Evolutionary conservation across 2,113 vertebrate genomes (phyloP).

Genomic region (Podocnemis expansa): DNA sequence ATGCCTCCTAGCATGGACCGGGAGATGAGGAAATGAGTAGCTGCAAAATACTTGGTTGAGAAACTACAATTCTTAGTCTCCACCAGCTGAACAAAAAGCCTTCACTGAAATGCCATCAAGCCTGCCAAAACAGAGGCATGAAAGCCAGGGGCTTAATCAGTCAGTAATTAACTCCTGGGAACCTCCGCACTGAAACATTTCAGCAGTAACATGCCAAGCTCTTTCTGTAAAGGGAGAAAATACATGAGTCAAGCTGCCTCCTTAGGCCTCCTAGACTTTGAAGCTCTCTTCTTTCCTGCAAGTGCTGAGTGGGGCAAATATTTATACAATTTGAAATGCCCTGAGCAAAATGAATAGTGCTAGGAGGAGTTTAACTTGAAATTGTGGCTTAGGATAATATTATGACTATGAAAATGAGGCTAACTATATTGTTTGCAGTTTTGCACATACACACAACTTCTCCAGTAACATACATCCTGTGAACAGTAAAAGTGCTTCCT

Average conservation of each 20-base stretch:
- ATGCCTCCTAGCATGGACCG: not conserved
- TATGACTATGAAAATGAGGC: not conserved
- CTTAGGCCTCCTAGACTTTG: not conserved
- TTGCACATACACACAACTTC: not conserved
- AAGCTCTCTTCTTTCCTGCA: not conserved
- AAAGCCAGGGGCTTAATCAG: not conserved
- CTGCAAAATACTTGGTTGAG: not conserved
- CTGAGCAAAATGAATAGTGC: fast-evolving
- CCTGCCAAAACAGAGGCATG: not conserved
- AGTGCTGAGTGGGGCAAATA: not conserved
- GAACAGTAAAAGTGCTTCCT: not conserved
- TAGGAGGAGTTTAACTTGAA: not conserved
- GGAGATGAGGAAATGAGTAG: not conserved
- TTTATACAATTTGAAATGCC: not conserved
- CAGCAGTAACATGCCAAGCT: not conserved
- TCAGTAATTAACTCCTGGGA: not conserved
- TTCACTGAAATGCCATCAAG: not conserved
- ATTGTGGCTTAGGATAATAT: not conserved
- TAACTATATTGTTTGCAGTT: not conserved
- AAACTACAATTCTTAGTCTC: not conserved
- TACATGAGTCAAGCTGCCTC: not conserved
- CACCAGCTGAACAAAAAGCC: not conserved
- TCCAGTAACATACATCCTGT: not conserved
- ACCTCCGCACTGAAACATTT: not conserved
- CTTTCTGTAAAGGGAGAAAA: not conserved